Conservation (phyloP, 2,797 vertebrate genomes). For the Amblyraja radiata region DNA sequence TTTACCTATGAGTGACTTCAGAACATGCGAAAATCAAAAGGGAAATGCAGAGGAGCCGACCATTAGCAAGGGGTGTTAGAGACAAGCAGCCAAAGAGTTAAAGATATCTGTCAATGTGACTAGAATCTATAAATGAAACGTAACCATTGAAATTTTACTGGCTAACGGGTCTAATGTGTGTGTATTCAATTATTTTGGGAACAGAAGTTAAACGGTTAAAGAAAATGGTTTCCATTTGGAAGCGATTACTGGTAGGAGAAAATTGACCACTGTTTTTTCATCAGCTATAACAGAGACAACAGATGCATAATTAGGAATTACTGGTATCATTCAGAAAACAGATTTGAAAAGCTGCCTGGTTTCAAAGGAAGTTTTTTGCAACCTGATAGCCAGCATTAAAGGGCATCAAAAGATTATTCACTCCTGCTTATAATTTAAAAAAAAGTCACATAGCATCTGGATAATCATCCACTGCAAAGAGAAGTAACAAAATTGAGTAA, state of each 20-base stretch:
- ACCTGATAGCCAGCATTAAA: constrained; percentile 42
- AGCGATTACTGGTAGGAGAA: constrained; percentile 54
- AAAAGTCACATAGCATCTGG: constrained; percentile 32
- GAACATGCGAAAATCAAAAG: neutral
- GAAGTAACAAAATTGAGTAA: neutral
- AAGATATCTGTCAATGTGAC: constrained; percentile 54
- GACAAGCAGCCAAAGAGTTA: constrained; percentile 54
- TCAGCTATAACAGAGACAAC: constrained; percentile 42
- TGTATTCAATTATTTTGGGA: constrained; percentile 49
- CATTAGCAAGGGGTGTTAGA: constrained; percentile 38
- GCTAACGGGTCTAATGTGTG: neutral
- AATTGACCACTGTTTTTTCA: constrained; percentile 42
- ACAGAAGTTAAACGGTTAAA: constrained; percentile 56
- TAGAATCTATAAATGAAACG: constrained; percentile 39
- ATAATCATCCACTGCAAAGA: neutral
- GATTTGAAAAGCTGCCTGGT: constrained; percentile 40
- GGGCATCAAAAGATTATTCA: constrained; percentile 45
- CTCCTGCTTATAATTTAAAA: constrained; percentile 6
- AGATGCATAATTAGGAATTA: constrained; percentile 47
- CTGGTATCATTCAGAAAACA: constrained; percentile 43
- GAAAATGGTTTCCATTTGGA: constrained; percentile 56
- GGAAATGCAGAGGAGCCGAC: neutral
- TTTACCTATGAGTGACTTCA: too few species aligned
- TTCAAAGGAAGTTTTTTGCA: constrained; percentile 48
- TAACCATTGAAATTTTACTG: constrained; percentile 21